Base-by-base conservation (phyloP, 2,888 invertebrate genomes). In the Drosophila pegasa region DNA sequence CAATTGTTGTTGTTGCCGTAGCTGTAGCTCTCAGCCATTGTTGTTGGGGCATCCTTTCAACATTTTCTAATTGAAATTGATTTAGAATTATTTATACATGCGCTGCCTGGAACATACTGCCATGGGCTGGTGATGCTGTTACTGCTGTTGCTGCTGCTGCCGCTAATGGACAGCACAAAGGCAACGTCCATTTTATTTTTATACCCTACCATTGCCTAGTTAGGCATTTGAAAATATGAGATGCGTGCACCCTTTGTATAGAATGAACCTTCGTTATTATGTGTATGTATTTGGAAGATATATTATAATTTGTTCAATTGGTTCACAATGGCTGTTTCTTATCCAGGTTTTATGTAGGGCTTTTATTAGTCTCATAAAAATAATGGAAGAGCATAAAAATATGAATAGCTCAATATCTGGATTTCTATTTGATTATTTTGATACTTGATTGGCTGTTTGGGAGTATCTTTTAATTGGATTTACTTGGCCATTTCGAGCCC, bases 11-110 rank as follows among this genome's bases (percentile, higher is more conserved):
- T 54, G 51, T 52, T 47, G 59, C 54, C 52, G 29, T 37, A 25
- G 18, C 25, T 33, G 22, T 56, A 25, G 40, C 33, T 47, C 33
- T 18, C 37, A 22, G 29, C 7, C 59, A 41, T 25, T 60, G 50
- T 58, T 61, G 61, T 43, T 61, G 59, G 58, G 65, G 66, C 77
- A 82, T 87, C 88, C 80, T 86, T 84, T 80, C 60, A 82, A 40
- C 61, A 68, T 77, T 82, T 87, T 80, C 78, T 85, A 85, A 85
- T 85, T 85, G 84, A 87, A 85, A 84, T 87, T 85, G 88, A 85
- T 86, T 85, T 85, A 75, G 51, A 85, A 75, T 71, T 79, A 73
- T 79, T 80, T 81, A 75, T 69, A 77, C 59, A 55, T 76, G 70
- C 54, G 47, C 48, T 72, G 62, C 47, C 54, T 31, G 12, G 22